These are phyloP conservation scores for Sesamia nonagrioides DNA, from an alignment of 1,140 invertebrate species.

Conservation along the genomic window DNA sequence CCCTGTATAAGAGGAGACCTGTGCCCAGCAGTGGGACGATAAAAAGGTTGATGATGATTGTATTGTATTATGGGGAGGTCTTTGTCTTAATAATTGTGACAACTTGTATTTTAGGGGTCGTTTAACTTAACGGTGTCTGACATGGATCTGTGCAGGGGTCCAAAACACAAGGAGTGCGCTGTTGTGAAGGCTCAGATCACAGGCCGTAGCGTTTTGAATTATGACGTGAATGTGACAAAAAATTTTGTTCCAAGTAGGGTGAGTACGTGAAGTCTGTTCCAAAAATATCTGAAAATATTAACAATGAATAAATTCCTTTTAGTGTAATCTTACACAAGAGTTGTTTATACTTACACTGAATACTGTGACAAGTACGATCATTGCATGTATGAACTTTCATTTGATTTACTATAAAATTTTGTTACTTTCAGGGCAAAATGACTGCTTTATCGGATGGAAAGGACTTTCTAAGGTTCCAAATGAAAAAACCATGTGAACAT, in stretches of 20 bases:
- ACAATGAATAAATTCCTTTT: no score
- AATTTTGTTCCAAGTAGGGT: background rate
- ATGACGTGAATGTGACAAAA: slow-evolving; percentile 31
- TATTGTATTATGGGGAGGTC: background rate
- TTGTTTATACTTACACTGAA: no score
- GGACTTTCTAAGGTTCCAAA: slow-evolving; percentile 53
- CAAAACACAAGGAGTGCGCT: slow-evolving; percentile 52
- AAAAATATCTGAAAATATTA: no score
- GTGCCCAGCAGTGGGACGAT: no score
- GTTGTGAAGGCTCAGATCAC: background rate
- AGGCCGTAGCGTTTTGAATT: background rate
- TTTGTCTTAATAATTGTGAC: background rate
- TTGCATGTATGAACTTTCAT: background rate
- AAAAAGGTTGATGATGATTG: no score
- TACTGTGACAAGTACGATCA: background rate
- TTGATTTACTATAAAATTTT: no score
- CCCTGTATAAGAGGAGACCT: no score
- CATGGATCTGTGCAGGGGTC: slow-evolving; percentile 55
- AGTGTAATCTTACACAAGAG: no score
- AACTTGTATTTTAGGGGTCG: slow-evolving; percentile 53
- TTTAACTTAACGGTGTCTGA: slow-evolving; percentile 47
- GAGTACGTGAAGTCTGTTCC: background rate
- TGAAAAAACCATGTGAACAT: slow-evolving; percentile 60
- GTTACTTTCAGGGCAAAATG: slow-evolving; percentile 57
- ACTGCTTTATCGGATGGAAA: slow-evolving; percentile 52